These are phyloP conservation scores for Helicoverpa assulta DNA, from an alignment of 2,888 invertebrate genomes.

Conservation along the genomic window DNA sequence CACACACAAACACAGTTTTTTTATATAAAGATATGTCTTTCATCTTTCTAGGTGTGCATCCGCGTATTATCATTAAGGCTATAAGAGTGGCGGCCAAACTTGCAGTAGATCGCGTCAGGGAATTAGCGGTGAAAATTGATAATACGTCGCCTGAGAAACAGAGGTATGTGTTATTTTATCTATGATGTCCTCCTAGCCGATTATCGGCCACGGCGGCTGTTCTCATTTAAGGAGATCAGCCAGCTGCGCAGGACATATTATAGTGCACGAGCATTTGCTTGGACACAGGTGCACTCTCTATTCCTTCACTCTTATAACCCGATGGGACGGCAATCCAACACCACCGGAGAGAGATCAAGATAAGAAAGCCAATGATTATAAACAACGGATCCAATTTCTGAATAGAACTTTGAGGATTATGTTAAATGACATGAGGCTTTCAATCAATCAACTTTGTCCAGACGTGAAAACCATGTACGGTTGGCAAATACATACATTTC, in stretches of 20 bases:
- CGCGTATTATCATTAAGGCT: slow-evolving; percentile 97
- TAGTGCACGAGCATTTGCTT: too few relatives aligned
- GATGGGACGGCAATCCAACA: too few relatives aligned
- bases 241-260: too few relatives aligned
- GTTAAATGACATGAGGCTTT: slow-evolving; percentile 52
- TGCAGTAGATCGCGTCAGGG: slow-evolving; percentile 95
- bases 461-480: too few relatives aligned
- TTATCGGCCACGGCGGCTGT: too few relatives aligned
- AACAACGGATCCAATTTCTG: slow-evolving; percentile 83
- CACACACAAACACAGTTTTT: not conserved
- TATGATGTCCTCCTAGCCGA: too few relatives aligned
- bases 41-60: slow-evolving; percentile 92
- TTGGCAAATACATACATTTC: too few relatives aligned
- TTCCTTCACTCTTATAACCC: too few relatives aligned
- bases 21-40: not conserved
- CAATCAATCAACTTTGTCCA: not conserved
- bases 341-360: too few relatives aligned
- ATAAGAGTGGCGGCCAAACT: slow-evolving; percentile 95
- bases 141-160: slow-evolving; percentile 91
- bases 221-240: too few relatives aligned
- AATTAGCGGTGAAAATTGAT: slow-evolving; percentile 95
- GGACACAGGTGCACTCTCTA: too few relatives aligned
- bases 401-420: slow-evolving; percentile 66
- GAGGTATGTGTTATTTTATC: slow-evolving; percentile 82
- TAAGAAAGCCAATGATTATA: slow-evolving; percentile 77